phyloP scores from a whole-genome alignment of 1,140 invertebrate species.

The Drosophila asahinai region DNA sequence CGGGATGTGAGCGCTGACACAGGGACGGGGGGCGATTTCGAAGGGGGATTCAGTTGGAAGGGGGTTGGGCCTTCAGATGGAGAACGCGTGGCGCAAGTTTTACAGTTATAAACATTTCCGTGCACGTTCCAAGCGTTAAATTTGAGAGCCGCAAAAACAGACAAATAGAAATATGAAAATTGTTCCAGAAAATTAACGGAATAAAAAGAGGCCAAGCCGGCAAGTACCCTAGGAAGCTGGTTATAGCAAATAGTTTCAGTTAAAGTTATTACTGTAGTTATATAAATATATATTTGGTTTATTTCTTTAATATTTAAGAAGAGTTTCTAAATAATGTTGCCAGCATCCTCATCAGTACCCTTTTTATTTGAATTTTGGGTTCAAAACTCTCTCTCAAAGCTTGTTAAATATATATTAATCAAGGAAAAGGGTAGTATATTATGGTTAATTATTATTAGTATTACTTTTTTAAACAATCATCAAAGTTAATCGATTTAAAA shows the following conservation, averaged over 20 bases:
- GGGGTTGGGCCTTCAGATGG: constrained; percentile 39
- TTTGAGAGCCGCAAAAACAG: constrained; percentile 38
- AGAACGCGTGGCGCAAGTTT: constrained; percentile 66
- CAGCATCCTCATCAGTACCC: no score
- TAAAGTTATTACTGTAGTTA: no score
- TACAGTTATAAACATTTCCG: constrained; percentile 74
- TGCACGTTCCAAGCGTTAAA: constrained; percentile 72
- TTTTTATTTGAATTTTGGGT: no score
- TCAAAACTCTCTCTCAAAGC: no score
- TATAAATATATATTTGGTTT: no score
- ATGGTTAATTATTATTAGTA: no score
- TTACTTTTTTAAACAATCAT: no score
- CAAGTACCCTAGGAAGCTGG: neutral
- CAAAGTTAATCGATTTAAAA: neutral
- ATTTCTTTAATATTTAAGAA: neutral
- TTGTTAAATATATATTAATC: no score
- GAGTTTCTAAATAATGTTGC: no score
- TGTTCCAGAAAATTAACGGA: neutral
- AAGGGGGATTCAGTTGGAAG: neutral
- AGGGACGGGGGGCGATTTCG: neutral
- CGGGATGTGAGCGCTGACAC: neutral
- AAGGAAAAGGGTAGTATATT: no score
- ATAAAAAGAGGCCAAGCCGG: neutral
- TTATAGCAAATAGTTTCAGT: no score
- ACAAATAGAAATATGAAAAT: constrained; percentile 27